Evolutionary conservation across 1,140 invertebrate genomes (phyloP), one percentile per base, ranked within the genome.

Genomic region (Drosophila sturtevanti): DNA sequence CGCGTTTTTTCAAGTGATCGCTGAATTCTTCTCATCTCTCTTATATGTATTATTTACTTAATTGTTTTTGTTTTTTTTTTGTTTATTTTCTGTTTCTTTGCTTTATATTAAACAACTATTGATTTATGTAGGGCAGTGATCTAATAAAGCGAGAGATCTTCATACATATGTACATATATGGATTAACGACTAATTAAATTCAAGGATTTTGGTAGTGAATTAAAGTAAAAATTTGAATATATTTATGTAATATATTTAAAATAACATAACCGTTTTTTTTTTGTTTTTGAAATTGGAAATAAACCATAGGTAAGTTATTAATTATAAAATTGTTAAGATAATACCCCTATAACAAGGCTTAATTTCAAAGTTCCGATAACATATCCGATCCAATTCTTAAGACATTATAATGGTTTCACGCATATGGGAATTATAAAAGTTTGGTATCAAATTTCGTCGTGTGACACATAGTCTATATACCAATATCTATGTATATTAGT

Each of bases 1-100:
- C 72, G 75, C 63, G 63, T 37, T 65, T 37, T 65, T 60, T 48
- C 41, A 48, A 48, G 41, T 48, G 16, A 48, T 48, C 41, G 41
- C 41, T 48, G 11, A 48, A 48, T 48, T 48, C n/a, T 48, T 48
- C 16, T 21, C 41, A 21, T 11, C 41, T 48, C 41, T 48, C 16
- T 21, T 9, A 7, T 5, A 4, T 14, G 3, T 10, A 21, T 48
- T 44, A 7, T 44, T 44, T 44, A 18, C 41, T 44, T 24, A 52
- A 35, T 56, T 56, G 11, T 58, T 60, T 48, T 64, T 18, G 41
- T 48, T 48, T 48, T 18, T 48, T 64, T 18, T 16, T 48, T 48
- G 18, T 18, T 48, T 48, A 21, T 48, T 48, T 48, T 31, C 5
- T 31, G 27, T 31, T 31, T 48, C 11, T 48, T 48, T 48, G 37